Percentiles rank a stretch among this genome's conserved stretches.
Conservation (phyloP, 2,797 vertebrate species). For the Arctocebus calabarensis region DNA sequence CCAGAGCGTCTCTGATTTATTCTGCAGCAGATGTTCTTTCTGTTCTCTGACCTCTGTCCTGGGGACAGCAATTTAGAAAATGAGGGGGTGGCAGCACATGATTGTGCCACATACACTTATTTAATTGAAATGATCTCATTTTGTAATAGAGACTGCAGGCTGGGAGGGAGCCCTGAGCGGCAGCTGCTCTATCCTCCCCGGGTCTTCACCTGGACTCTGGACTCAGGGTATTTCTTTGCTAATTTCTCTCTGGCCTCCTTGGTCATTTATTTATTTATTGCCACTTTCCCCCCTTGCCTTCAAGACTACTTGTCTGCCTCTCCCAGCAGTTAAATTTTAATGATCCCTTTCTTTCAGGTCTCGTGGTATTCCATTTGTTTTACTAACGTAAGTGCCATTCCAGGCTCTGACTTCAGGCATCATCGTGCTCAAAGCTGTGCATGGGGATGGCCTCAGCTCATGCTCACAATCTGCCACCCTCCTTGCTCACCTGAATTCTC, state of each 20-base stretch:
- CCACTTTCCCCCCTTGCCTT: background rate
- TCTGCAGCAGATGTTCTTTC: conserved; percentile 52
- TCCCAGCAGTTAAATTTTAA: background rate
- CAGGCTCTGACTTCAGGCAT: background rate
- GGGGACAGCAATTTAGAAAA: conserved; percentile 69
- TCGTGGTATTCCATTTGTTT: background rate
- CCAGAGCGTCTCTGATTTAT: background rate
- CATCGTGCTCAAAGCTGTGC: background rate
- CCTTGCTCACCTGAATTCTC: background rate
- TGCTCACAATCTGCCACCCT: accelerated
- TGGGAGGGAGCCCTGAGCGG: background rate
- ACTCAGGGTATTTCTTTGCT: background rate
- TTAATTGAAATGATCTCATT: conserved; percentile 65
- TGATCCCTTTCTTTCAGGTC: background rate
- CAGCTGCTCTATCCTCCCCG: background rate
- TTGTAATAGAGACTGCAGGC: background rate
- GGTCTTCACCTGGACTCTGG: background rate
- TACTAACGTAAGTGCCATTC: background rate
- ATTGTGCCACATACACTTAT: conserved; percentile 56
- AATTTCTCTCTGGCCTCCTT: background rate
- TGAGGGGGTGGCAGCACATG: conserved; percentile 30
- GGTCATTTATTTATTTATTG: too few species aligned
- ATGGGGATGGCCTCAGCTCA: accelerated
- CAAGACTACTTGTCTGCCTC: background rate
- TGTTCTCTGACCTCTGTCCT: conserved; percentile 69